Evolutionary conservation across 2,888 invertebrate genomes (phyloP), one percentile per base, ranked within the genome.

Genomic region (Orthosia gothica): DNA sequence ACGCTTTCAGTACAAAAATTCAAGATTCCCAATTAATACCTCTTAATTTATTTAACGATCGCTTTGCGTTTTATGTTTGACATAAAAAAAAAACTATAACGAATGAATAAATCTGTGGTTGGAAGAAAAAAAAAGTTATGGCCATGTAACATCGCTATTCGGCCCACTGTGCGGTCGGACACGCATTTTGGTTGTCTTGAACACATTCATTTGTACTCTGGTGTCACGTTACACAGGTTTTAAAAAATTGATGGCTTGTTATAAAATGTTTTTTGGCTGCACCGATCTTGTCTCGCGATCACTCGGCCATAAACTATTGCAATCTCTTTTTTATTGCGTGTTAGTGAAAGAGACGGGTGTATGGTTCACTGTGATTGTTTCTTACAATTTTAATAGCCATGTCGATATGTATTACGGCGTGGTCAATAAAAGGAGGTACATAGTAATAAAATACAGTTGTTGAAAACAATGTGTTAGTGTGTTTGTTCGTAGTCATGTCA

Each of bases 231-330:
- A 96, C 96, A 95, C 87, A 93, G 87, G 89, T 93, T 93, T 93
- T 93, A 90, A 92, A 94, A 94, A 95, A 92, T 95, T 95, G 95
- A 95, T 94, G 93, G 94, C 88, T 87, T 90, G 94, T 95, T 93
- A 95, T 94, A 95, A n/a, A 95, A 96, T 94, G 94, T 92, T 93
- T 92, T 94, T 94, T 93, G 94, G 89, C 93, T 92, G 92, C 91
- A 92, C 87, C 91, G 90, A 90, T 92, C 91, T 91, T 90, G 91
- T 91, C 89, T 90, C 81, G 84, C 85, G 86, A 88, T 86, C 94
- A 93, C 89, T 91, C 91, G 88, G 88, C 90, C 87, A 89, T 92
- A 90, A 93, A 91, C 87, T 89, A 89, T 89, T 86, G 88, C 88
- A 88, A 88, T 87, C 88, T 83, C 79, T 62, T 74, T 74, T 74